These are phyloP conservation scores for Dunckerocampus dactyliophorus DNA, from an alignment of 2,113 vertebrate genomes.

Conservation along the genomic window DNA sequence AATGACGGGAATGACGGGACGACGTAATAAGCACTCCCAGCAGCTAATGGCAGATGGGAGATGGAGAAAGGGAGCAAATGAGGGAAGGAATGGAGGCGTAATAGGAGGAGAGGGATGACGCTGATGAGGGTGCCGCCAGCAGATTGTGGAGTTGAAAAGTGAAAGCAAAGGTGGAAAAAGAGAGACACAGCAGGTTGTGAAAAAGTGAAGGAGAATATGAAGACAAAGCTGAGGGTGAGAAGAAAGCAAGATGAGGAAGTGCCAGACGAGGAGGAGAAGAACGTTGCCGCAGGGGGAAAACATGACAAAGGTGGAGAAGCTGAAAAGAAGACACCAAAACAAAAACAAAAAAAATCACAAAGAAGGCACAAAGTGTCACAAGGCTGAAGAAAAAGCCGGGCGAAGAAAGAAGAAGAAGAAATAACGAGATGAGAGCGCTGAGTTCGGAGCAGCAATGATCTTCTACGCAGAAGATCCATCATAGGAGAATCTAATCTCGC, in stretches of 20 bases:
- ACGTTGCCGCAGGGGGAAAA: background rate
- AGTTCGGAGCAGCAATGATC: conserved; percentile 15
- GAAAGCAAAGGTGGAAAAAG: background rate
- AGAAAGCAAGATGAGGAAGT: conserved; percentile 15
- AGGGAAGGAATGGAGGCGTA: conserved; percentile 29
- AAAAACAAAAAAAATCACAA: conserved; percentile 6
- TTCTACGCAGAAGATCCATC: conserved; percentile 37
- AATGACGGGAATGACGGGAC: conserved; percentile 53
- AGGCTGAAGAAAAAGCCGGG: conserved; percentile 27
- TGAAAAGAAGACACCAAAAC: conserved; percentile 10
- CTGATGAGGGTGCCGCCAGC: conserved; percentile 27
- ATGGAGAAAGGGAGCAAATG: conserved; percentile 44
- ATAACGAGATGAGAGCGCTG: background rate
- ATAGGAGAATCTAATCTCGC: conserved; percentile 44
- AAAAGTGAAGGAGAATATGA: background rate
- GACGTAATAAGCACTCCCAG: conserved; percentile 68
- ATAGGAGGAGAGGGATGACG: conserved; percentile 11
- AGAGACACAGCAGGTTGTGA: background rate
- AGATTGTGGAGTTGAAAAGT: conserved; percentile 19
- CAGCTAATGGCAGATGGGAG: conserved; percentile 59
- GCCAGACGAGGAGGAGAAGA: background rate
- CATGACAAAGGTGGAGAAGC: background rate
- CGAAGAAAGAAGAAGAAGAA: conserved; percentile 15
- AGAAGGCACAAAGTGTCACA: background rate
- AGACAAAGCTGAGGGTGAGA: background rate